phyloP scores from a whole-genome alignment of 2,797 vertebrate genomes.

The Remorina albescens region DNA sequence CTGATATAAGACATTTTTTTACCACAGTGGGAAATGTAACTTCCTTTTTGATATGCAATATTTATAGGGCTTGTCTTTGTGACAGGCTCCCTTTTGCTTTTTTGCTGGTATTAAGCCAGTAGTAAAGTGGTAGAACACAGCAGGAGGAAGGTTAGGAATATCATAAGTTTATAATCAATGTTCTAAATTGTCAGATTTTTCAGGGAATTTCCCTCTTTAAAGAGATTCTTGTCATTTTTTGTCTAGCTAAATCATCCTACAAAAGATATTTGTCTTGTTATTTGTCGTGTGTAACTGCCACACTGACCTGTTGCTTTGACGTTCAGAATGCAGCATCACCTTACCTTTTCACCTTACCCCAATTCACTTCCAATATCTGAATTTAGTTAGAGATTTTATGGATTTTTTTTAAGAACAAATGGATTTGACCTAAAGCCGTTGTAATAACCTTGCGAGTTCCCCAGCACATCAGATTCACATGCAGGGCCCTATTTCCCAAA shows the following conservation, averaged over 20 bases:
- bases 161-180: too few species aligned
- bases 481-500: neutral
- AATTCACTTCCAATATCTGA: conserved; percentile 14
- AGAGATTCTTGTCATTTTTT: neutral
- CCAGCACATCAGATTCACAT: conserved; percentile 35
- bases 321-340: neutral
- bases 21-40: conserved; percentile 30
- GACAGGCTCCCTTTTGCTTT: conserved; percentile 18
- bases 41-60: neutral
- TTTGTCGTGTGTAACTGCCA: too few species aligned
- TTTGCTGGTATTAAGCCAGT: conserved; percentile 26
- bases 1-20: conserved; percentile 25
- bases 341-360: conserved; percentile 17
- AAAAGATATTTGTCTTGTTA: conserved; percentile 2
- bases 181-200: conserved; percentile 12
- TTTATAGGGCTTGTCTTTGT: neutral
- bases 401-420: conserved; percentile 35
- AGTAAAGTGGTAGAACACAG: too few species aligned
- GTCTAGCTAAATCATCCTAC: neutral
- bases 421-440: conserved; percentile 32
- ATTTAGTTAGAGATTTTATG: conserved; percentile 49
- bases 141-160: too few species aligned
- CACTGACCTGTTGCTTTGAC: neutral
- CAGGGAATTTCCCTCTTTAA: neutral
- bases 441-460: conserved; percentile 18